Conservation (phyloP, 2,888 invertebrate species). For the Meloe dianella region DNA sequence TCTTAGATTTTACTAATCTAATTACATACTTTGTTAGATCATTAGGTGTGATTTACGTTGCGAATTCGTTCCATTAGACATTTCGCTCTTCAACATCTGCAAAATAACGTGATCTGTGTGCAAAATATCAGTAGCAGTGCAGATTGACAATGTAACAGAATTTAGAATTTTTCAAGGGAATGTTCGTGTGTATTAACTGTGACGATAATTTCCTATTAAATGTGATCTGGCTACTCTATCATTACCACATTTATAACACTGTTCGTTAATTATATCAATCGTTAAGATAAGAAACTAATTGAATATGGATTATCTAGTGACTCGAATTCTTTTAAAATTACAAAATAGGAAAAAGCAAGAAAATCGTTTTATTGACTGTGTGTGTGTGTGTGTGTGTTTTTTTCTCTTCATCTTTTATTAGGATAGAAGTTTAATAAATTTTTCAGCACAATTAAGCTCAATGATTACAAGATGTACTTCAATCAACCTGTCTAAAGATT, state of each 20-base stretch:
- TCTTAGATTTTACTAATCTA: neutral
- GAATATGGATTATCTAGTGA: neutral
- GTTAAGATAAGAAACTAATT: neutral
- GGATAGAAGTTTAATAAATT: neutral
- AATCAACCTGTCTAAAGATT: neutral
- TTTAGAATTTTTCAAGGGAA: neutral
- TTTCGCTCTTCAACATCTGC: neutral
- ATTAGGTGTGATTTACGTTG: neutral
- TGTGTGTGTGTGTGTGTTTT: no score
- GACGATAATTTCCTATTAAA: neutral
- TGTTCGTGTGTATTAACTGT: neutral
- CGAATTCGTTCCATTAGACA: neutral
- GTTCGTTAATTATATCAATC: neutral
- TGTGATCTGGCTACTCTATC: neutral
- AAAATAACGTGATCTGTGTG: no score
- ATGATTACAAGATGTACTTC: neutral
- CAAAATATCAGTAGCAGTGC: no score
- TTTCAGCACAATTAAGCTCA: neutral
- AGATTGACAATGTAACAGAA: no score
- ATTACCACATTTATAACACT: neutral
- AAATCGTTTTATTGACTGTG: no score
- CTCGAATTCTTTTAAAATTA: no score
- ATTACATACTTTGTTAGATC: neutral
- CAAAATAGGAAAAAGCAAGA: no score
- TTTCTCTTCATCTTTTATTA: no score